A percentile compares a stretch with the other conserved stretches of the same genome.
These are phyloP conservation scores for Aplodontia rufa DNA, from an alignment of 2,113 vertebrate genomes.

Conservation along the genomic window DNA sequence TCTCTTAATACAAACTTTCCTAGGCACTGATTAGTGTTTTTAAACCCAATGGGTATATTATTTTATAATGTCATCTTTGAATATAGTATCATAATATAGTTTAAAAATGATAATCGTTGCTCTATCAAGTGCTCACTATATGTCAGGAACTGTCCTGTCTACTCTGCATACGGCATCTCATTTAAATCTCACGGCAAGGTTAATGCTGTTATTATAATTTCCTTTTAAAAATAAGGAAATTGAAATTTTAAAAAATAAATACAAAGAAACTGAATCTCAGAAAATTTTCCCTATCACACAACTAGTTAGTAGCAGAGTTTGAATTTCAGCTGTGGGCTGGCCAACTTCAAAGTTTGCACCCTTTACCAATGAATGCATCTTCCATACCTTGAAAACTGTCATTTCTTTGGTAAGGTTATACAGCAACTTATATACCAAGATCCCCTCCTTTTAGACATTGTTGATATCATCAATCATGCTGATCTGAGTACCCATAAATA, in stretches of 20 bases:
- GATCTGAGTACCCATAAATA: neutral
- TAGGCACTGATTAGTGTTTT: too few species aligned
- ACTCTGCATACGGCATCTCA: neutral
- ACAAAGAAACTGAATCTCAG: neutral
- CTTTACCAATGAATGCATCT: neutral
- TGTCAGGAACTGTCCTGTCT: neutral
- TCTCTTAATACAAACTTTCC: too few species aligned
- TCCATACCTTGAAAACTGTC: neutral
- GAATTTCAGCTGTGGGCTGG: neutral
- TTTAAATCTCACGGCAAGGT: neutral
- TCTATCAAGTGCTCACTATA: neutral
- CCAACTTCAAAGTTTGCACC: neutral
- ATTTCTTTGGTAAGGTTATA: neutral
- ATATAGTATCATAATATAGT: neutral
- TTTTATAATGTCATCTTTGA: constrained; percentile 12
- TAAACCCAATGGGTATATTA: neutral
- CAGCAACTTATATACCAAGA: neutral
- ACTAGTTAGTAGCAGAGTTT: neutral
- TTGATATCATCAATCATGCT: neutral
- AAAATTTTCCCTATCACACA: neutral
- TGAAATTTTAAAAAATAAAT: neutral
- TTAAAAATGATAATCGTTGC: neutral
- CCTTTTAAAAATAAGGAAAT: constrained; percentile 41
- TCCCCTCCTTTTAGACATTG: neutral
- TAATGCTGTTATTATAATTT: neutral